Base-by-base conservation (phyloP, 2,888 invertebrate genomes). In the Zele albiditarsus region DNA sequence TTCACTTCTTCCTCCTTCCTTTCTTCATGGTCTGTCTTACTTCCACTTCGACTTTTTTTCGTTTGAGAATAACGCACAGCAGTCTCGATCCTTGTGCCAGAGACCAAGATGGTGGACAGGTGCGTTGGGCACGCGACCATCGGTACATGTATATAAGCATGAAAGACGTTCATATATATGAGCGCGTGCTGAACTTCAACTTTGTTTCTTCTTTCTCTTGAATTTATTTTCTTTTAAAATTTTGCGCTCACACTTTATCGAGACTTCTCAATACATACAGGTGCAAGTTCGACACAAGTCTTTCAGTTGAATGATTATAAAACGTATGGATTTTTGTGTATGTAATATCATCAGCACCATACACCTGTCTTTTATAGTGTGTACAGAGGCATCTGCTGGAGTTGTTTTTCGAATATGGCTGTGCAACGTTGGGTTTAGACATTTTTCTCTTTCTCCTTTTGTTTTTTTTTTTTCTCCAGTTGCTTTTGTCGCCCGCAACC, bases 91-190 rank as follows among this genome's bases (percentile, higher is more conserved):
- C n/a, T 46, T n/a, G 3, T 46, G n/a, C n/a, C 25, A 71, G 81
- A 78, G 71, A 82, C 80, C 81, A 84, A 84, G 83, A 84, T 81
- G 83, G 83, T 80, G 80, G 84, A 86, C 86, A 86, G 86, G 86
- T 86, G 86, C 83, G 80, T 74, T 53, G 53, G 84, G 84, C 85
- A 85, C 85, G 84, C 85, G 85, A 82, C 83, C 80, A 75, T 77
- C 53, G 20, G 20, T 53, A 46, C n/a, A 46, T 46, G 46, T 46
- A 46, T 38, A 38, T 38, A 12, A 38, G 10, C 38, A 38, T 38
- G 77, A 77, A 14, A 68, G n/a, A 53, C 65, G 12, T 65, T 65
- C 42, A 38, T 65, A 38, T n/a, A 65, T 65, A 23, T 20, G 46
- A 53, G 53, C 53, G 8, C 53, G 53, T 53, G 53, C 53, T 20